Base-by-base conservation (phyloP, 2,888 invertebrate species). In the Odontothrips loti region DNA sequence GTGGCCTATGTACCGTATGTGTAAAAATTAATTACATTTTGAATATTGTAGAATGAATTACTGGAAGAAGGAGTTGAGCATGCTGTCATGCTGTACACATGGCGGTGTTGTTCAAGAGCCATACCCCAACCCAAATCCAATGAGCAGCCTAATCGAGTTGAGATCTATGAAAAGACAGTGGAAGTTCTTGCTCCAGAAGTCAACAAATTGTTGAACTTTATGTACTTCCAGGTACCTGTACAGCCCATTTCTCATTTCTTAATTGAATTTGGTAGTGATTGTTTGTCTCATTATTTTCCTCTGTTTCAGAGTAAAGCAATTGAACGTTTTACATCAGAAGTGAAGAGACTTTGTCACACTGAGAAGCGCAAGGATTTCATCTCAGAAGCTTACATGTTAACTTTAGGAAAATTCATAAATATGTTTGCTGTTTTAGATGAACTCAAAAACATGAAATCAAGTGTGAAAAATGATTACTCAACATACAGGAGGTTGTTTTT, bases 351-450 rank as follows among this genome's bases (percentile, higher is more conserved):
- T 4, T 99, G 99, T 85, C 99, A 99, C 88, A 93, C 95, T 20
- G 98, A 99, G 88, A 99, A 99, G 88, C 91, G 97, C 3, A 96
- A 98, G 86, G 99, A 99, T 88, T 99, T 99, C 89, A 96, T 99
- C 0, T 98, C 98, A 0, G 98, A 98, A 87, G 98, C 99, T 0
- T 99, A 99, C 87, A 90, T 99, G 20, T 89, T 99, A 80, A 99
- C 99, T 0, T 90, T 99, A 79, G 99, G 98, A 82, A 98, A 98
- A 89, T 97, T 99, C 85, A 97, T 99, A 82, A 99, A 99, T 88
- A 99, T 99, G 99, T 99, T 99, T 90, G 99, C 98, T 11, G 98
- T 99, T 20, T 89, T 99, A 34, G 99, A 99, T 88, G 99, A 99
- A 87, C 89, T 99, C n/a, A 99, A 99, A 89, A 99, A 99, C 87